Percentiles rank a stretch among this genome's conserved stretches.
Conservation (phyloP, 2,888 invertebrate genomes). For the Caenorhabditis auriculariae region DNA sequence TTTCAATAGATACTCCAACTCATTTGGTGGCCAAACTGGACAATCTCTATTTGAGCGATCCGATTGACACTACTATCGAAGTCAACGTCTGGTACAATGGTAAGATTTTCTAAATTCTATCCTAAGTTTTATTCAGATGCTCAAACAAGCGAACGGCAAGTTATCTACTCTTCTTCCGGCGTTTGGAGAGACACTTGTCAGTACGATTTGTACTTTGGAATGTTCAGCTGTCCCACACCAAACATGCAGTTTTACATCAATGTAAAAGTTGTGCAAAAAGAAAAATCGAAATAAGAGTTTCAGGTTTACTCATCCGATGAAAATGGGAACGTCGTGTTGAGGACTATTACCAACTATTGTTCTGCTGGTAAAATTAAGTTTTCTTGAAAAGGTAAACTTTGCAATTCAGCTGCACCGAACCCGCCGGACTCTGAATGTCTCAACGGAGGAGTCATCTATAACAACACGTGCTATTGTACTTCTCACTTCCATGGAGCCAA, state of each 20-base stretch:
- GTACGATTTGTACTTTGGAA: slow-evolving; percentile 51
- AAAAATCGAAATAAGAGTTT: neutral
- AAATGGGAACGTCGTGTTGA: slow-evolving; percentile 30
- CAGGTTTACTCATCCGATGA: slow-evolving; percentile 31
- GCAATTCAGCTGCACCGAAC: slow-evolving; percentile 10
- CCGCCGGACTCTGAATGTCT: slow-evolving; percentile 33
- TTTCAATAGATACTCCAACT: slow-evolving; percentile 21
- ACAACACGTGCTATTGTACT: slow-evolving; percentile 37
- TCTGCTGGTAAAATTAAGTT: slow-evolving; percentile 12
- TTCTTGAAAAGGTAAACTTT: neutral
- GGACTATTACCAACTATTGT: slow-evolving; percentile 41
- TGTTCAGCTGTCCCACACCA: slow-evolving; percentile 33
- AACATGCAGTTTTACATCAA: slow-evolving; percentile 36
- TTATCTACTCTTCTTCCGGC: slow-evolving; percentile 51
- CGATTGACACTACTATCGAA: slow-evolving; percentile 26
- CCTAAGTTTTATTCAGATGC: slow-evolving; percentile 8
- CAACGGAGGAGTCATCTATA: slow-evolving; percentile 44
- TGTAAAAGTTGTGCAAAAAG: neutral
- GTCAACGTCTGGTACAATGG: slow-evolving; percentile 33
- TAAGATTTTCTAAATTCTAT: neutral
- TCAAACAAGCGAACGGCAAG: slow-evolving; percentile 20
- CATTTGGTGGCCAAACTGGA: slow-evolving; percentile 47
- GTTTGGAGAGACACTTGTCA: slow-evolving; percentile 44
- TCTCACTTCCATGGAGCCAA: slow-evolving; percentile 35
- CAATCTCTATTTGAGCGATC: slow-evolving; percentile 30